phyloP scores from a whole-genome alignment of 2,797 vertebrate genomes.

The Sebastes glaucus region DNA sequence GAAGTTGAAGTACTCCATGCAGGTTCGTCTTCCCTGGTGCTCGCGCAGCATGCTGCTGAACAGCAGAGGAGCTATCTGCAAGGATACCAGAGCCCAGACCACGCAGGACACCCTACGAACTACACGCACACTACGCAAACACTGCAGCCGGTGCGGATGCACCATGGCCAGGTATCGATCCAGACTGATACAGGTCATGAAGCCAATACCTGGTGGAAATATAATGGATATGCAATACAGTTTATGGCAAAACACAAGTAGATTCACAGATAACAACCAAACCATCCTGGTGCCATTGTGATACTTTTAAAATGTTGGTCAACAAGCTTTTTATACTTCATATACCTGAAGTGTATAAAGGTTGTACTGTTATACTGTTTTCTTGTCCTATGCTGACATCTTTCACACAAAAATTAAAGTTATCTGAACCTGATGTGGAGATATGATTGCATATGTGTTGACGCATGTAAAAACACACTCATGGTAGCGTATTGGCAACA shows the following conservation, averaged over 20 bases:
- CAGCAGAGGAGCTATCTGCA: conserved; percentile 83
- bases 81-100: conserved; percentile 82
- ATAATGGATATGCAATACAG: not conserved
- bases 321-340: not conserved
- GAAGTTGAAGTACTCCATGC: conserved; percentile 87
- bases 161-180: conserved; percentile 89
- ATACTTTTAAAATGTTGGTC: not conserved
- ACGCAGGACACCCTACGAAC: conserved; percentile 78
- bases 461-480: not conserved
- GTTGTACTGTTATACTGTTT: not conserved
- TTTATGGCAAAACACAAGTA: not conserved
- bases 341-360: not conserved
- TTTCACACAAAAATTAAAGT: not conserved
- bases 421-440: not conserved
- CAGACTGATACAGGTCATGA: conserved; percentile 89
- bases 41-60: conserved; percentile 71
- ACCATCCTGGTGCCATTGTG: not conserved
- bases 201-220: conserved; percentile 80
- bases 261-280: not conserved
- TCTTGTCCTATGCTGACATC: not conserved
- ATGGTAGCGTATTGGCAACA: not conserved
- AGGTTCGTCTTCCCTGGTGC: conserved; percentile 74
- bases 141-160: conserved; percentile 72
- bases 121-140: conserved; percentile 65
- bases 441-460: not conserved